Evolutionary conservation across 1,140 invertebrate species (phyloP).

Genomic region (Magallana gigas): DNA sequence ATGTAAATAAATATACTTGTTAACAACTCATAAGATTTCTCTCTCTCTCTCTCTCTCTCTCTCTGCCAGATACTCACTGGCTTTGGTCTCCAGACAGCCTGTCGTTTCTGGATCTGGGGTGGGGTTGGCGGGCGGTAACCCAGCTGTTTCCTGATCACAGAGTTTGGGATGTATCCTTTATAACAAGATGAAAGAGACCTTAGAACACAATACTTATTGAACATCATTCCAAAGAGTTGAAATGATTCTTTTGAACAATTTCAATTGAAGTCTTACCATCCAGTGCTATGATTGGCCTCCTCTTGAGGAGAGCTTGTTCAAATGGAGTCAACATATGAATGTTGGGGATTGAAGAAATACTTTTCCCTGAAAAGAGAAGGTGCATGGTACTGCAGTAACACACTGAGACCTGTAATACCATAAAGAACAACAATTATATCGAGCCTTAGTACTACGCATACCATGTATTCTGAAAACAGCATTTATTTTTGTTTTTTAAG

Average conservation of each 20-base stretch:
- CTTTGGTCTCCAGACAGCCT: constrained; percentile 50
- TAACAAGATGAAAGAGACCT: background rate
- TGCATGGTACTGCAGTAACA: background rate
- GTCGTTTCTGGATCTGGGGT: constrained; percentile 1
- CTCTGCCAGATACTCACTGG: constrained; percentile 15
- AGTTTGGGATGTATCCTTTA: constrained; percentile 49
- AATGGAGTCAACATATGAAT: constrained; percentile 28
- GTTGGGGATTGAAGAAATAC: constrained; percentile 4
- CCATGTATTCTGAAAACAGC: too few relatives aligned
- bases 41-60: background rate
- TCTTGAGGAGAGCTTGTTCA: constrained; percentile 37
- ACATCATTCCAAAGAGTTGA: background rate
- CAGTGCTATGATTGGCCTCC: constrained; percentile 34
- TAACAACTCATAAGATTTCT: background rate
- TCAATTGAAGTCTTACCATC: constrained; percentile 22
- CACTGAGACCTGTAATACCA: too few relatives aligned
- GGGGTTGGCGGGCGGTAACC: constrained; percentile 35
- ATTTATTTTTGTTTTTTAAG: too few relatives aligned
- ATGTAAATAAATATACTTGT: background rate
- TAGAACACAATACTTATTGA: too few relatives aligned
- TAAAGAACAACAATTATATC: too few relatives aligned
- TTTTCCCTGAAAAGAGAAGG: background rate
- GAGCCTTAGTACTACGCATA: too few relatives aligned
- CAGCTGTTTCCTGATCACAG: constrained; percentile 48
- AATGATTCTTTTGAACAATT: background rate